A percentile compares a stretch with the other conserved stretches of the same genome.
Evolutionary conservation across 2,113 vertebrate genomes (phyloP).

Genomic region (Speoplatyrhinus poulsoni): DNA sequence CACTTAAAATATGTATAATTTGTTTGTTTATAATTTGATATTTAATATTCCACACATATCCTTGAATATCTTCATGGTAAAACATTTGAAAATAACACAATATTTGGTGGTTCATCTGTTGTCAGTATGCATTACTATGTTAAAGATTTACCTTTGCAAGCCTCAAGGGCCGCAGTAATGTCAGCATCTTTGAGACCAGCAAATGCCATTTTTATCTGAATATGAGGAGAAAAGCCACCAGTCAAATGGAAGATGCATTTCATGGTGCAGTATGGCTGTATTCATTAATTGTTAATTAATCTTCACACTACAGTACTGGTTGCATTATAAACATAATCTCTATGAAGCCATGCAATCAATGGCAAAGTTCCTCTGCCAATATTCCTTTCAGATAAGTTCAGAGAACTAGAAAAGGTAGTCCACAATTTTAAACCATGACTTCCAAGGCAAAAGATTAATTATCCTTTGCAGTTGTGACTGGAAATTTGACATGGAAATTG

Average conservation of each 20-base stretch:
- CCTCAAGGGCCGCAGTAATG: slow-evolving; percentile 81
- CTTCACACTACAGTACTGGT: slow-evolving; percentile 8
- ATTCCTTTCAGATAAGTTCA: slow-evolving; percentile 46
- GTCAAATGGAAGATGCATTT: not conserved
- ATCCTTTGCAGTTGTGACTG: slow-evolving; percentile 59
- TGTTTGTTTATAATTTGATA: too few relatives aligned
- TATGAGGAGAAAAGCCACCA: slow-evolving; percentile 41
- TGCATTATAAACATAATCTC: slow-evolving; percentile 24
- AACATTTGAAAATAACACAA: too few relatives aligned
- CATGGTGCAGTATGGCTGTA: slow-evolving; percentile 4
- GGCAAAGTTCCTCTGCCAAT: slow-evolving; percentile 33
- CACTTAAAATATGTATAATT: too few relatives aligned
- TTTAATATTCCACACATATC: too few relatives aligned
- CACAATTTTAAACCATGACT: slow-evolving; percentile 49
- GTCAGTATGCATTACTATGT: not conserved
- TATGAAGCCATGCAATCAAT: slow-evolving; percentile 28
- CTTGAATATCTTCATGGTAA: too few relatives aligned
- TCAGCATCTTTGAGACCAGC: slow-evolving; percentile 76
- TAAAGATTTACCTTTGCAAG: slow-evolving; percentile 72
- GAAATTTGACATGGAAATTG: slow-evolving; percentile 17
- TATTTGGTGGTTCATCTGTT: too few relatives aligned
- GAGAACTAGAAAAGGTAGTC: slow-evolving; percentile 59
- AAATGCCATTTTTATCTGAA: slow-evolving; percentile 76
- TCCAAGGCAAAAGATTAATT: slow-evolving; percentile 46
- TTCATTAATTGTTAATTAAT: slow-evolving; percentile 18